Percentiles rank a stretch among this genome's conserved stretches.
Conservation (phyloP, 2,888 invertebrate genomes). For the Anodontia alba region DNA sequence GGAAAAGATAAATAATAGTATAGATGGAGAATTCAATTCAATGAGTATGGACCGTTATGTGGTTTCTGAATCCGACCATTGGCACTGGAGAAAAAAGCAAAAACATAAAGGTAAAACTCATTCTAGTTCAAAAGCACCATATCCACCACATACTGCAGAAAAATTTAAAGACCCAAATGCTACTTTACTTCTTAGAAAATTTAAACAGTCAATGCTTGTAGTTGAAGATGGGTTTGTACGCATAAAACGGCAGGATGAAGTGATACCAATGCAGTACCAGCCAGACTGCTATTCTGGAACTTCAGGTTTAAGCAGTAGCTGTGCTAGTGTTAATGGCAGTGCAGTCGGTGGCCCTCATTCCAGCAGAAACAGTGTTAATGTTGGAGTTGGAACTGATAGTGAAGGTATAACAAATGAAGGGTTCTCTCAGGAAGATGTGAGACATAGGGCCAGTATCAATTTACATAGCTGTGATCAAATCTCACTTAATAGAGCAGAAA, state of each 20-base stretch:
- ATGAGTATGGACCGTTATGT: slow-evolving; percentile 43
- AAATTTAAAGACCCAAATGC: slow-evolving; percentile 58
- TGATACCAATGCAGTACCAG: slow-evolving; percentile 57
- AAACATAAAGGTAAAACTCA: slow-evolving; percentile 14
- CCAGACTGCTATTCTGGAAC: slow-evolving; percentile 47
- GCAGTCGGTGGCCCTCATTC: slow-evolving; percentile 61
- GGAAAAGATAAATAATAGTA: slow-evolving; percentile 24
- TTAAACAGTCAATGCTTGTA: slow-evolving; percentile 90
- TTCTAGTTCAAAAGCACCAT: slow-evolving; percentile 14
- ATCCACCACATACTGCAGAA: slow-evolving; percentile 57
- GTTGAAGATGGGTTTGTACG: slow-evolving; percentile 95
- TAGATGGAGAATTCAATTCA: slow-evolving; percentile 40
- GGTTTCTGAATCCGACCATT: slow-evolving; percentile 50
- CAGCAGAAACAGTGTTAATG: slow-evolving; percentile 22
- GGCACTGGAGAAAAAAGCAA: slow-evolving; percentile 48
- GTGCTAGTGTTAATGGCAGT: slow-evolving; percentile 68
- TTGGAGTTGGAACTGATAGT: slow-evolving; percentile 15
- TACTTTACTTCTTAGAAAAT: slow-evolving; percentile 50
- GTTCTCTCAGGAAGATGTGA: slow-evolving; percentile 35
- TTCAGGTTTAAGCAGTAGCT: slow-evolving; percentile 47
- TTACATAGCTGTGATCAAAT: slow-evolving; percentile 1
- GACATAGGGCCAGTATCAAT: slow-evolving; percentile 21
- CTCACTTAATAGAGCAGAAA: background rate
- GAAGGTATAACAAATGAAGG: slow-evolving; percentile 33
- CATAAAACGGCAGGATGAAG: slow-evolving; percentile 90